Percentiles rank a stretch among this genome's conserved stretches.
phyloP scores from a whole-genome alignment of 53 echinoderm and acorn worm species.

The Astropecten irregularis region DNA sequence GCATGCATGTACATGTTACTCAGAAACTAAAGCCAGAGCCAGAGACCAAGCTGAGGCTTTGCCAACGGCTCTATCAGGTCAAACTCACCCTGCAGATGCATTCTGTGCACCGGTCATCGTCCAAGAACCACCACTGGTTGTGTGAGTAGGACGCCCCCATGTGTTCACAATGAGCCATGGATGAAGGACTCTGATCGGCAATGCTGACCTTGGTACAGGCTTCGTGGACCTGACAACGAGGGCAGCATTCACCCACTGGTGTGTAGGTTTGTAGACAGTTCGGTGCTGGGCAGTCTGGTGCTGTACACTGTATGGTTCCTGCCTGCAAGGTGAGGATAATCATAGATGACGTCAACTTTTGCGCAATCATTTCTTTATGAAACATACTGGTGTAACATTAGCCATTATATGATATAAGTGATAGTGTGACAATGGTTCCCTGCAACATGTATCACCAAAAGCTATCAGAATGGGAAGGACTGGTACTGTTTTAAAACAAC shows the following conservation, averaged over 20 bases:
- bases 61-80: no score
- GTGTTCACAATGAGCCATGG: slow-evolving; percentile 45
- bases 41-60: no score
- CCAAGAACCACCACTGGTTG: slow-evolving; percentile 85
- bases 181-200: neutral
- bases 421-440: no score
- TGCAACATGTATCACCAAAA: no score
- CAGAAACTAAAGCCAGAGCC: no score
- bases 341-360: neutral
- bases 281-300: slow-evolving; percentile 60
- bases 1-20: no score
- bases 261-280: slow-evolving; percentile 78
- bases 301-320: slow-evolving; percentile 67
- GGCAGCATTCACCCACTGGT: slow-evolving; percentile 92
- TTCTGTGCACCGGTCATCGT: slow-evolving; percentile 84
- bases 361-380: neutral
- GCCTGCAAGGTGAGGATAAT: slow-evolving; percentile 50
- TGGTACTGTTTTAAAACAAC: no score
- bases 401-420: neutral
- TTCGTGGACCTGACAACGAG: slow-evolving; percentile 78
- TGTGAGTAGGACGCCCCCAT: slow-evolving; percentile 58
- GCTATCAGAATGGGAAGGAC: no score
- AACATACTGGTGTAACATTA: neutral
- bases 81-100: slow-evolving; percentile 86
- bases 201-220: slow-evolving; percentile 55